Evolutionary conservation across 2,113 vertebrate genomes (phyloP), one percentile per base, ranked within the genome.

Genomic region (Seriola rivoliana): DNA sequence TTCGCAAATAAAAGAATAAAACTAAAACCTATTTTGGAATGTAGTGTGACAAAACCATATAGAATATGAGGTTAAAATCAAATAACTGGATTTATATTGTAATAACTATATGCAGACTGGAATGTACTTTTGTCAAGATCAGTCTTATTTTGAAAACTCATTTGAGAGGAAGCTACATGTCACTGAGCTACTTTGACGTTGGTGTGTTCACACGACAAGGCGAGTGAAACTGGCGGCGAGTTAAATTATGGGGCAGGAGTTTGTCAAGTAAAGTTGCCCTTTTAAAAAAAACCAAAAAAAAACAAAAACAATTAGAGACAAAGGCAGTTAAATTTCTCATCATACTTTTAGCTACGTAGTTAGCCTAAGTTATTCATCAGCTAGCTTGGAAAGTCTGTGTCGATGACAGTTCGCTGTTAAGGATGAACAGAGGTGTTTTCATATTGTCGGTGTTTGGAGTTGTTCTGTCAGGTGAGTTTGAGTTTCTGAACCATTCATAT

Each of bases 381-480:
- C 52, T 54, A 55, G 17, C 14, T 55, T 21, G 9, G 8, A 17
- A 34, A 46, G 14, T 1, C 2, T 50, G 11, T 44, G 17, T 19
- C 4, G 17, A 0, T 48, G 32, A 48, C 38, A 0, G 42, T 23
- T 23, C 4, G 0, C 34, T 42, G 25, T 7, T 11, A 13, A 85
- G 11, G 12, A 91, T 91, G 84, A 73, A 4, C 69, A 23, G 6
- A 62, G 14, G 21, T 17, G 59, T 34, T 38, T 71, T 86, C 12
- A 25, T 65, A 6, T 19, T 84, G 4, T 54, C 60, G 4, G 7
- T 81, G 32, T 23, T 73, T 6, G 88, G 78, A 44, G 11, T 91
- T 48, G 9, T 91, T 48, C 70, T 90, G 67, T 70, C 88, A 86
- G 92, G 94, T 95, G 78, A 92, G 91, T 29, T 13, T 60, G 1